Percentiles rank a stretch among this genome's conserved stretches.
phyloP scores from a whole-genome alignment of 2,113 vertebrate genomes.

The Pedetes capensis region DNA sequence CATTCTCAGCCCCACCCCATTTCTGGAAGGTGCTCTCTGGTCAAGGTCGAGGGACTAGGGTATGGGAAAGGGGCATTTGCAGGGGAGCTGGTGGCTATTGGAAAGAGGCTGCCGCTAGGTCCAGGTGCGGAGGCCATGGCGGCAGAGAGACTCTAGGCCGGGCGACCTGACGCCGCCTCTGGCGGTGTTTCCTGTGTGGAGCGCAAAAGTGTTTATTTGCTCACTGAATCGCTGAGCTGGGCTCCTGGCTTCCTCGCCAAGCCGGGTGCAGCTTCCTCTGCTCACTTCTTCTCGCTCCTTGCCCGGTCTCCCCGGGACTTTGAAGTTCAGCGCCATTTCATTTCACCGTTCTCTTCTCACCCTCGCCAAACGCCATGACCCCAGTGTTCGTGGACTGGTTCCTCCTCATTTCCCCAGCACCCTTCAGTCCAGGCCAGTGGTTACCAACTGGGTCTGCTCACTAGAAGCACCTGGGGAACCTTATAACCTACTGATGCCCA shows the following conservation, averaged over 20 bases:
- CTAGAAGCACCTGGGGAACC: neutral
- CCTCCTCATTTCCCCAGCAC: neutral
- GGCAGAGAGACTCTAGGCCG: neutral
- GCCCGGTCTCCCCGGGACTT: neutral
- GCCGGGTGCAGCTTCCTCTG: neutral
- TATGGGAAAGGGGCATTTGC: no score
- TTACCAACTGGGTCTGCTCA: neutral
- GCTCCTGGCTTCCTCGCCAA: neutral
- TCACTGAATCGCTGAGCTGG: neutral
- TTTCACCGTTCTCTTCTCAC: neutral
- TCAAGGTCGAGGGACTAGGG: neutral
- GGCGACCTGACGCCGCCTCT: neutral
- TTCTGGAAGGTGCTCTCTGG: neutral
- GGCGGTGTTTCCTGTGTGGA: neutral
- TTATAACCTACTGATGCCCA: neutral
- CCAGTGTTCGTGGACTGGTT: accelerated
- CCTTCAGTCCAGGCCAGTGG: neutral
- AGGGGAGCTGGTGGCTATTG: neutral
- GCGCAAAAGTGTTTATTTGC: neutral
- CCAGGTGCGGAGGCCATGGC: neutral
- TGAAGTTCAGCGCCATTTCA: no score
- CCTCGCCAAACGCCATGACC: neutral
- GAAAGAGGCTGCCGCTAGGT: neutral
- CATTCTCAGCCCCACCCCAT: neutral
- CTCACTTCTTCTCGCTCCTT: neutral